Conservation (phyloP, 2,113 vertebrate species). For the human (Homo sapiens) region DNA sequence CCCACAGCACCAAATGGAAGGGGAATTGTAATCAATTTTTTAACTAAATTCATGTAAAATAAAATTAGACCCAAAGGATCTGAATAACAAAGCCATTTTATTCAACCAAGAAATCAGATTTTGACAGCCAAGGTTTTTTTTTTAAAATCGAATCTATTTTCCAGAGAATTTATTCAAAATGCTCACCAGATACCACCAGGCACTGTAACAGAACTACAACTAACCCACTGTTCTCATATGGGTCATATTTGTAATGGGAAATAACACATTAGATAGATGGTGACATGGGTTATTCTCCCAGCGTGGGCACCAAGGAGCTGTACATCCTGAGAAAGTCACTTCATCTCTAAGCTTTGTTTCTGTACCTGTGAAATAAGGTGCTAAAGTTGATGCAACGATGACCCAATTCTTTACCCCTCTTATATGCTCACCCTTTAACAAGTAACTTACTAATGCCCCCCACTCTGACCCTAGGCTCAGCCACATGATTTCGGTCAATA, state of each 20-base stretch:
- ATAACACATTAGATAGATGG: not conserved
- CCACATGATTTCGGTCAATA: not conserved
- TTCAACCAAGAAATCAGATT: conserved; percentile 62
- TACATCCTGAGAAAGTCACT: not conserved
- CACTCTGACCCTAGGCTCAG: not conserved
- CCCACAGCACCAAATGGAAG: conserved; percentile 19
- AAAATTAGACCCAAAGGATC: conserved; percentile 55
- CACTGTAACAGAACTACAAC: not conserved
- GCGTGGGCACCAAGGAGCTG: not conserved
- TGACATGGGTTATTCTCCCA: not conserved
- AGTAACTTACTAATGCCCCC: not conserved
- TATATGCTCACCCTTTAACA: not conserved
- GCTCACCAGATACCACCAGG: not conserved
- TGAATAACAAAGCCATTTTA: conserved; percentile 55
- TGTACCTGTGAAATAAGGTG: not conserved
- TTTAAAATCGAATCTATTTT: conserved; percentile 32
- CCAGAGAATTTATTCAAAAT: conserved; percentile 41
- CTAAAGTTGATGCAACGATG: accelerated
- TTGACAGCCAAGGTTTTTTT: conserved; percentile 59
- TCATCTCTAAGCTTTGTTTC: not conserved
- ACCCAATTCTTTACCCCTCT: not conserved
- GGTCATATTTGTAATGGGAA: not conserved
- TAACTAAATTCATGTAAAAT: conserved; percentile 69
- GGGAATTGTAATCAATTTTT: conserved; percentile 63
- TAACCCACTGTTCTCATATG: not conserved